Conservation (phyloP, 2,797 vertebrate species). For the Perodicticus potto region DNA sequence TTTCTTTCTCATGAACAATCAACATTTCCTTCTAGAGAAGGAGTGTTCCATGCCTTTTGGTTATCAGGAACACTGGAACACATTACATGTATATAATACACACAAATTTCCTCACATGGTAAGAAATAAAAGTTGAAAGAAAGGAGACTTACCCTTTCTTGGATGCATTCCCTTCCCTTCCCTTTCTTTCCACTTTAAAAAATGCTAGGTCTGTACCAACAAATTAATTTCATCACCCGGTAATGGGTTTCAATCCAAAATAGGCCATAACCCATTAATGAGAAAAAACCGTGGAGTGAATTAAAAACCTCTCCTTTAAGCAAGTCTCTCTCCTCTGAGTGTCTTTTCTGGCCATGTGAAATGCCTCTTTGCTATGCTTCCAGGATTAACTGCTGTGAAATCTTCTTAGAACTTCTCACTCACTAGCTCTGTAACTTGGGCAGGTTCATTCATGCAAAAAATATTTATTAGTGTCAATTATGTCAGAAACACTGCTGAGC, state of each 20-base stretch:
- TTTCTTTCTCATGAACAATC: background rate
- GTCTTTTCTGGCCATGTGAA: background rate
- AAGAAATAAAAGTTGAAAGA: constrained; percentile 4
- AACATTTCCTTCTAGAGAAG: background rate
- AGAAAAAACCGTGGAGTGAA: background rate
- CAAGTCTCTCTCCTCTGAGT: background rate
- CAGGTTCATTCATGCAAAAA: background rate
- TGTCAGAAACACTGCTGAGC: background rate
- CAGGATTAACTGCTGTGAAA: background rate
- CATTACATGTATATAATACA: background rate
- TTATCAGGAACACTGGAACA: background rate
- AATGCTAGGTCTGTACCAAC: background rate
- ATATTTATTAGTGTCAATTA: background rate
- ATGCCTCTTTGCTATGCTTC: background rate
- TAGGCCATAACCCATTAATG: background rate
- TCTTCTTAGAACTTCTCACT: background rate
- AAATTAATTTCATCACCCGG: background rate
- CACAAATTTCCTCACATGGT: background rate
- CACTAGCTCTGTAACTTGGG: background rate
- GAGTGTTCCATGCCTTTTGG: background rate
- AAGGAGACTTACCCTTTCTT: background rate
- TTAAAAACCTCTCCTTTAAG: background rate
- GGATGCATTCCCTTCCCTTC: background rate
- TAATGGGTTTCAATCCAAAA: background rate
- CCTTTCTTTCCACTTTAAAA: background rate